phyloP scores from a whole-genome alignment of 2,888 invertebrate genomes.

The Caenorhabditis wallacei region DNA sequence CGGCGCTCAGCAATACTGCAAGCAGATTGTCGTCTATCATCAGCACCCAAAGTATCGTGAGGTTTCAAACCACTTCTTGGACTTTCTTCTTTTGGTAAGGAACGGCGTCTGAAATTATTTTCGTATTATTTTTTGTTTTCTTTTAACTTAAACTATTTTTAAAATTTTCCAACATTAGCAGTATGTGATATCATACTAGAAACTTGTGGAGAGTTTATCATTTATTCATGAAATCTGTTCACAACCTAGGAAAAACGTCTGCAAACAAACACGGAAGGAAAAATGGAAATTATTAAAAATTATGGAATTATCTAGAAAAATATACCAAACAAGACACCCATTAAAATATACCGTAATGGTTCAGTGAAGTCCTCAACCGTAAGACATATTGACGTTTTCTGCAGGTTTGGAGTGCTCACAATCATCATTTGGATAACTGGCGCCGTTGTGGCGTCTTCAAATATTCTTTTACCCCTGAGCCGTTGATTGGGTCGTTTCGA shows the following conservation, averaged over 20 bases:
- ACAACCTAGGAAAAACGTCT: not conserved
- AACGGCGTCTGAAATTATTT: slow-evolving; percentile 54
- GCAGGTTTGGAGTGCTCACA: slow-evolving; percentile 38
- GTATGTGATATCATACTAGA: not conserved
- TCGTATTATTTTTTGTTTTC: not conserved
- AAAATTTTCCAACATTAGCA: not conserved
- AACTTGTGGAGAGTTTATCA: not conserved
- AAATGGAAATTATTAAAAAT: too few relatives aligned
- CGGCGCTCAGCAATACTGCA: slow-evolving; percentile 56
- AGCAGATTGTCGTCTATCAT: slow-evolving; percentile 47
- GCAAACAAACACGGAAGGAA: not conserved
- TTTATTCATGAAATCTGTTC: not conserved
- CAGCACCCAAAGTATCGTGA: slow-evolving; percentile 60
- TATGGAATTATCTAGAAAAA: too few relatives aligned
- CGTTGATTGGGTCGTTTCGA: slow-evolving; percentile 60
- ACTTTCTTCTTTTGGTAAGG: slow-evolving; percentile 65
- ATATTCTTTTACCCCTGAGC: slow-evolving; percentile 44
- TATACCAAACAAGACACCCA: not conserved
- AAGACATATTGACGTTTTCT: slow-evolving; percentile 52
- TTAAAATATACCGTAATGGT: slow-evolving; percentile 45
- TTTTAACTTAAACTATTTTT: not conserved
- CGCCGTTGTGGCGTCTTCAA: slow-evolving; percentile 42
- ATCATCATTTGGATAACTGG: slow-evolving; percentile 44
- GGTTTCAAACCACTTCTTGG: slow-evolving; percentile 64
- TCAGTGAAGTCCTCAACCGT: slow-evolving; percentile 58